Evolutionary conservation across 2,888 invertebrate species (phyloP).

Genomic region (Eutolmus rufibarbis): DNA sequence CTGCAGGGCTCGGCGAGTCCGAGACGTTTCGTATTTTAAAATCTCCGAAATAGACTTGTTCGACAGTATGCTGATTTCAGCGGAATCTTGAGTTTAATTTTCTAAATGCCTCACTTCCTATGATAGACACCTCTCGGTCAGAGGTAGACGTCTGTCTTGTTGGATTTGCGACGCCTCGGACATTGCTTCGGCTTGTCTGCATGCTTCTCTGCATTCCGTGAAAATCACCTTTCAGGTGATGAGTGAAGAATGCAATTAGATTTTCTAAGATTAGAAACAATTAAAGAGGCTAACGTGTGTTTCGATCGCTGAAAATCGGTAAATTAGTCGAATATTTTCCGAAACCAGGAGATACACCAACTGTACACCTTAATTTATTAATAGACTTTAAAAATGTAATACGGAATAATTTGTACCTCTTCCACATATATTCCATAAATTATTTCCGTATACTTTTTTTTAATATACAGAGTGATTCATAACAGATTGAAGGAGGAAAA

Average conservation of each 20-base stretch:
- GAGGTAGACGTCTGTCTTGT: constrained; percentile 30
- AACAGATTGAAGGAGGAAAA: no score
- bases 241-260: constrained; percentile 1
- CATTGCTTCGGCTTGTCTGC: constrained; percentile 23
- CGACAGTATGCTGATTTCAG: background rate
- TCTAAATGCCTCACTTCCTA: background rate
- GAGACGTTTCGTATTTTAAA: background rate
- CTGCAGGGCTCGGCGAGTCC: background rate
- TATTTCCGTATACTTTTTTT: no score
- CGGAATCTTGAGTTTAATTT: constrained; percentile 13
- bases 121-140: constrained; percentile 35
- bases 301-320: background rate
- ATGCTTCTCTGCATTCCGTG: constrained; percentile 18
- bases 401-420: no score
- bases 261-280: background rate
- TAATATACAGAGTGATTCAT: no score
- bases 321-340: background rate
- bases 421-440: no score
- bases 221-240: constrained; percentile 40
- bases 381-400: background rate
- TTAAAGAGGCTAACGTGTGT: background rate
- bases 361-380: background rate
- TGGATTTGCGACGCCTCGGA: background rate
- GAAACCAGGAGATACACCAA: background rate
- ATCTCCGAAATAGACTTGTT: constrained; percentile 10